These are phyloP conservation scores for Phaedon cochleariae DNA, from an alignment of 2,888 invertebrate species.

Conservation along the genomic window DNA sequence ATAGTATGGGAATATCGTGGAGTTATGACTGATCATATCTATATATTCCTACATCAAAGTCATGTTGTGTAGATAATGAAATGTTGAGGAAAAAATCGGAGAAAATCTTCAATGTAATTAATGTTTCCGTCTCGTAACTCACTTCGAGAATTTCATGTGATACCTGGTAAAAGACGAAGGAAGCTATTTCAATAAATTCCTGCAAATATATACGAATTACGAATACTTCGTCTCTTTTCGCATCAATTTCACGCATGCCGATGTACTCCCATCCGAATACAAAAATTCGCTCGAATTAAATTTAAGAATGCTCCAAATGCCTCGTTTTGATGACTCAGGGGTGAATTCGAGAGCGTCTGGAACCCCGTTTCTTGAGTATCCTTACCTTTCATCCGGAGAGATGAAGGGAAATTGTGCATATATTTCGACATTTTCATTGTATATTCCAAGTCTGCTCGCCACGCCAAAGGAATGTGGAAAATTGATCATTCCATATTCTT, in stretches of 20 bases:
- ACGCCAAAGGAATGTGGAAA: background rate
- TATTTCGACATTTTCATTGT: slow-evolving; percentile 31
- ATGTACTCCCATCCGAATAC: slow-evolving; percentile 28
- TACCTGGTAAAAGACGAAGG: background rate
- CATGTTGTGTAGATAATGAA: too few species aligned
- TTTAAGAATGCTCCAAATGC: slow-evolving; percentile 40
- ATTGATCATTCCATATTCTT: background rate
- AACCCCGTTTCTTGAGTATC: slow-evolving; percentile 18
- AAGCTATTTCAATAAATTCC: slow-evolving; percentile 29
- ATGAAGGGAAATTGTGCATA: slow-evolving; percentile 32
- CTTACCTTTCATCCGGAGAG: slow-evolving; percentile 22
- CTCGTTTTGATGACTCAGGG: slow-evolving; percentile 21
- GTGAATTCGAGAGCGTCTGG: slow-evolving; percentile 14
- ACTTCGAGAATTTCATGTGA: too few species aligned
- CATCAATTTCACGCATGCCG: slow-evolving; percentile 43
- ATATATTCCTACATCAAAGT: too few species aligned
- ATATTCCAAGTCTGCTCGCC: background rate
- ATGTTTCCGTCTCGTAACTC: too few species aligned
- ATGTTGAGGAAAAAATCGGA: too few species aligned
- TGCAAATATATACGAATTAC: slow-evolving; percentile 25
- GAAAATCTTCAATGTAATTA: too few species aligned
- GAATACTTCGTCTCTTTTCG: slow-evolving; percentile 36
- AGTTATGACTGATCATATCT: too few species aligned
- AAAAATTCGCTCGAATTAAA: slow-evolving; percentile 46
- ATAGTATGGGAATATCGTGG: too few species aligned